Base-by-base conservation (phyloP, 1,140 invertebrate genomes). In the Sarcophaga bullata region DNA sequence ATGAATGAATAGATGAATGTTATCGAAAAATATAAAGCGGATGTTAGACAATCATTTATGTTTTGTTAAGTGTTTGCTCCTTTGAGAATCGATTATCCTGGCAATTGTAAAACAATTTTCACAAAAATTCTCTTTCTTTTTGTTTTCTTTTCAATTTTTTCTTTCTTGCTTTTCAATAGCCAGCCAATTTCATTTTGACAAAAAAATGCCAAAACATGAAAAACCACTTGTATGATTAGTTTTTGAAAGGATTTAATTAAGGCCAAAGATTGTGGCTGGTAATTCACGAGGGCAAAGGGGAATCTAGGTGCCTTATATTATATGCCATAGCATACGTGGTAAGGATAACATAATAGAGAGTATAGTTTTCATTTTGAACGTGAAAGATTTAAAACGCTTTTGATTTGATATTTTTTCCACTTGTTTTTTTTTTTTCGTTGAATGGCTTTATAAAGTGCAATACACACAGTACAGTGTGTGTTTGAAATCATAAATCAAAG, bases 71-170 rank as follows among this genome's bases (percentile, higher is more conserved):
- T 78, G 75, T 78, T 78, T 78, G 75, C 75, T 78, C 75, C 75
- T 78, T 78, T 78, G 75, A 48, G 75, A 78, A 78, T 78, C 75
- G 75, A 78, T 78, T 78, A 78, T 78, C 48, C 75, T 78, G 8
- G 75, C 75, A 78, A 78, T 78, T 78, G 75, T 78, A 78, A 78
- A 78, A 78, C 75, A 68, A 68, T 68, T 68, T 68, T 25, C n/a
- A 19, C 62, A 68, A 68, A 62, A 15, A 62, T 62, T 62, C 54
- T 52, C 50, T 19, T 68, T 68, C 62, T 68, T 68, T 68, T 4
- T 5, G 11, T 13, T 37, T 58, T 9, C 50, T 52, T 52, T 52
- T 10, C 50, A 52, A 10, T 10, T 52, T 52, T 52, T 52, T 52
- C 50, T 52, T 52, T 52, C 13, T 52, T 10, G 1, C 13, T 52